Conservation (phyloP, 2,113 vertebrate genomes). For the Ptilorrhoa leucosticta region DNA sequence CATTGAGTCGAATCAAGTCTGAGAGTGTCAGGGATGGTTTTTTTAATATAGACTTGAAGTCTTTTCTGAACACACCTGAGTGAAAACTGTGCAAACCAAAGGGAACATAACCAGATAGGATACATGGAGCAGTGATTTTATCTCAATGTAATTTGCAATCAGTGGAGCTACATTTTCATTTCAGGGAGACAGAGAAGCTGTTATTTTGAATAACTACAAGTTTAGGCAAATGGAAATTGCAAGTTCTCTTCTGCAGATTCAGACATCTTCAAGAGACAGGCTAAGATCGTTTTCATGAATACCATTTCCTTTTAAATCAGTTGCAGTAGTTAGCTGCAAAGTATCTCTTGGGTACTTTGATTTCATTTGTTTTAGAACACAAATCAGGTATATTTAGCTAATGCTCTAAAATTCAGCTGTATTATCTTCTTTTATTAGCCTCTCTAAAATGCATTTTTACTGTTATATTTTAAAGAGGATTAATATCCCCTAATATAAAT, state of each 20-base stretch:
- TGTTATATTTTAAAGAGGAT: constrained; percentile 11
- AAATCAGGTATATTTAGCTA: constrained; percentile 23
- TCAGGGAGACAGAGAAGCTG: not conserved
- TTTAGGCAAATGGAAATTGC: not conserved
- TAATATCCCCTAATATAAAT: constrained; percentile 15
- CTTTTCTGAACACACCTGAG: not conserved
- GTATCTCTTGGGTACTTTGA: not conserved
- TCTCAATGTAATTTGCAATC: not conserved
- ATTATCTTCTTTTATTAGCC: constrained; percentile 21
- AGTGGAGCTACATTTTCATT: not conserved
- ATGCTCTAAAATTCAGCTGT: constrained; percentile 18
- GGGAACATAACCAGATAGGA: not conserved
- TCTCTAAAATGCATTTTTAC: constrained; percentile 22
- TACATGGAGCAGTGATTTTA: not conserved
- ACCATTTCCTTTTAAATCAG: not conserved
- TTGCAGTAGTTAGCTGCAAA: not conserved
- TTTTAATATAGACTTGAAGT: not conserved
- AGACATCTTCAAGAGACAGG: not conserved
- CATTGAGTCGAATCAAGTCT: not conserved
- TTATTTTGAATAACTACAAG: not conserved
- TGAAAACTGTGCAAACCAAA: not conserved
- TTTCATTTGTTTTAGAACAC: constrained; percentile 44
- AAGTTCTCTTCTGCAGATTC: not conserved
- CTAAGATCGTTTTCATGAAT: not conserved
- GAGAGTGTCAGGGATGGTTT: not conserved